Conservation (phyloP, 2,797 vertebrate genomes). For the Lepilemur septentrionalis region DNA sequence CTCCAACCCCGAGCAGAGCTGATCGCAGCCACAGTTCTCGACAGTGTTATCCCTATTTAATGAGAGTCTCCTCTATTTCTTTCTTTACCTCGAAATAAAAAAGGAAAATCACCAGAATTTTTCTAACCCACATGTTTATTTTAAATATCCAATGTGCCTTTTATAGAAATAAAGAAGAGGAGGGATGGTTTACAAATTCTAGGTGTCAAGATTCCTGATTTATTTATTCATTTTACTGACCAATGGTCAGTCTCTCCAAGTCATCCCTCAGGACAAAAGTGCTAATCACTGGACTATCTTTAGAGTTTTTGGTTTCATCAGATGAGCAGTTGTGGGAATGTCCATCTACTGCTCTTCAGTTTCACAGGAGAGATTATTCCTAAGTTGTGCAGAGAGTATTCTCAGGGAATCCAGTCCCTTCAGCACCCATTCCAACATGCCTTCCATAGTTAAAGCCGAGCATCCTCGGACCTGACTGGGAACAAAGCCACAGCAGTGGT, state of each 20-base stretch:
- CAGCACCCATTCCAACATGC: background rate
- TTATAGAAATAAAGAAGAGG: background rate
- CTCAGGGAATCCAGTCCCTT: background rate
- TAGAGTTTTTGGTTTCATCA: background rate
- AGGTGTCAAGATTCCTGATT: background rate
- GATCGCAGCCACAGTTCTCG: conserved; percentile 78
- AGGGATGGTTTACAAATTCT: background rate
- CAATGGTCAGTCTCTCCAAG: background rate
- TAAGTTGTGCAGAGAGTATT: background rate
- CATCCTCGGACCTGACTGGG: background rate
- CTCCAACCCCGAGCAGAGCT: conserved; percentile 76
- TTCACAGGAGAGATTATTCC: background rate
- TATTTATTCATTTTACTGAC: background rate
- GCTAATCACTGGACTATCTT: background rate
- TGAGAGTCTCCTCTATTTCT: conserved; percentile 49
- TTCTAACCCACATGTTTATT: conserved; percentile 55
- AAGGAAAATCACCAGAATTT: conserved; percentile 40
- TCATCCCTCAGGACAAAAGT: background rate
- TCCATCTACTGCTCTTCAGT: background rate
- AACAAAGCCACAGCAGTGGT: background rate
- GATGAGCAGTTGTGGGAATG: background rate
- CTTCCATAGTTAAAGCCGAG: background rate
- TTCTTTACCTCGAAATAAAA: conserved; percentile 65
- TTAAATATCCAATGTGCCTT: conserved; percentile 7
- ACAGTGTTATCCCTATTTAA: conserved; percentile 65